A percentile compares a stretch with the other conserved stretches of the same genome.
Conservation (phyloP, 1,140 invertebrate species). For the Yoshiicerus persimilis region DNA sequence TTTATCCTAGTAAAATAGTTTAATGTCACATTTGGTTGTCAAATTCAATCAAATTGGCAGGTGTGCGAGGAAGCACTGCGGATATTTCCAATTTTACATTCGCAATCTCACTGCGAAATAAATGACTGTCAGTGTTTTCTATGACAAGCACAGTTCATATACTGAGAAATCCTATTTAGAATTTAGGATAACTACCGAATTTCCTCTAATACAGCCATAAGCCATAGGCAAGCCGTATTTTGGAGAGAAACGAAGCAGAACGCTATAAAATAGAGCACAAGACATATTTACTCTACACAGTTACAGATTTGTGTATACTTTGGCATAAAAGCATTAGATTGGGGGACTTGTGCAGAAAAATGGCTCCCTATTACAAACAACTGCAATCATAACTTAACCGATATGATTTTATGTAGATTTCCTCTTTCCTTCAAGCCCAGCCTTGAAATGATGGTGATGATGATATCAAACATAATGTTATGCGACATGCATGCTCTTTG, state of each 20-base stretch:
- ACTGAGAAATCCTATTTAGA: not conserved
- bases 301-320: not conserved
- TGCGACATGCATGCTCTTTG: not conserved
- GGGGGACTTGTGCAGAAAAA: not conserved
- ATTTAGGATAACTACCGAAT: not conserved
- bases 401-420: not conserved
- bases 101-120: not conserved
- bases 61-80: not conserved
- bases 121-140: not conserved
- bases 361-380: too few species aligned
- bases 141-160: not conserved
- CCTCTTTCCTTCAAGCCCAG: not conserved
- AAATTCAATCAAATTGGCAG: not conserved
- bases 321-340: not conserved
- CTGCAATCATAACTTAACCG: not conserved
- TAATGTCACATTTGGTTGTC: not conserved
- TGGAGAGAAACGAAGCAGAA: not conserved
- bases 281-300: not conserved
- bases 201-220: not conserved
- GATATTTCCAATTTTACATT: not conserved
- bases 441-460: not conserved
- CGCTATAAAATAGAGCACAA: not conserved
- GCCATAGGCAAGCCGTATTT: too few species aligned
- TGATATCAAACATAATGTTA: slow-evolving; percentile 8
- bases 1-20: not conserved